Evolutionary conservation across 2,113 vertebrate genomes (phyloP).

Genomic region (Sturnira hondurensis): DNA sequence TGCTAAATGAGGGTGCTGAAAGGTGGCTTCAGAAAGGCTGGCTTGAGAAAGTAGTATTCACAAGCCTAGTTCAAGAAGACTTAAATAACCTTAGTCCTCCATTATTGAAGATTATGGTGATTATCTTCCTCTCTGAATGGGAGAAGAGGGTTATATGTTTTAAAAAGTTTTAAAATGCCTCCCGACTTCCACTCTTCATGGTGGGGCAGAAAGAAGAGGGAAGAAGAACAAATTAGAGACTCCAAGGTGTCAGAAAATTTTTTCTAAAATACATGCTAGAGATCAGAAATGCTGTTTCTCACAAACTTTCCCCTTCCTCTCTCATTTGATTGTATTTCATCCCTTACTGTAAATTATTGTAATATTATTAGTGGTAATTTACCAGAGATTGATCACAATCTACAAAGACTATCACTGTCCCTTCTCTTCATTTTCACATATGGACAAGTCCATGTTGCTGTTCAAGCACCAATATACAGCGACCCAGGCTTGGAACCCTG

Average conservation of each 20-base stretch:
- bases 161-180: conserved; percentile 32
- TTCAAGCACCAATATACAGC: not conserved
- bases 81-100: conserved; percentile 52
- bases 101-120: conserved; percentile 66
- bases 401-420: conserved; percentile 27
- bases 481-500: not conserved
- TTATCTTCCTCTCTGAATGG: conserved; percentile 46
- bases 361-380: conserved; percentile 33
- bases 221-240: not conserved
- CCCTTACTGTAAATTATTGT: conserved; percentile 26
- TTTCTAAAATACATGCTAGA: not conserved
- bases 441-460: not conserved
- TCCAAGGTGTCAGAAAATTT: not conserved
- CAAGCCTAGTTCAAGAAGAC: conserved; percentile 46
- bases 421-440: conserved; percentile 12
- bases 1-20: conserved; percentile 37
- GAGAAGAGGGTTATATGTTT: conserved; percentile 24
- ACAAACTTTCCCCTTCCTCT: not conserved
- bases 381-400: not conserved
- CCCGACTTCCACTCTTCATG: not conserved
- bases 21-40: conserved; percentile 47
- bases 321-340: conserved; percentile 22
- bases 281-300: not conserved
- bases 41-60: conserved; percentile 35
- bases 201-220: too few relatives aligned